These are phyloP conservation scores for Petromus typicus DNA, from an alignment of 2,113 vertebrate species.

Conservation along the genomic window DNA sequence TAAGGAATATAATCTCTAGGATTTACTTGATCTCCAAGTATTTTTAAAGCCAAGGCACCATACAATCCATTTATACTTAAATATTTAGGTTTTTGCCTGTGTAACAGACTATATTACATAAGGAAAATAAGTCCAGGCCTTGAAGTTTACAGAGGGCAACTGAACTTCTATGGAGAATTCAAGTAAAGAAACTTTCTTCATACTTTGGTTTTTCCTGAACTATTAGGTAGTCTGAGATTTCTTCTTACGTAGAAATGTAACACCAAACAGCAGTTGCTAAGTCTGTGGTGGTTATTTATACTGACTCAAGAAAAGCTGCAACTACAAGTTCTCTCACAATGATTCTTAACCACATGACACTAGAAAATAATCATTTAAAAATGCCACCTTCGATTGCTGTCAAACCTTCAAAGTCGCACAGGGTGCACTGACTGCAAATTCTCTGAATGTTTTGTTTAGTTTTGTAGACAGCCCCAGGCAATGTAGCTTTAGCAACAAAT, in stretches of 20 bases:
- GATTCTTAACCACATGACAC: not conserved
- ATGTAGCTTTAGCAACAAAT: not conserved
- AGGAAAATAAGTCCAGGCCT: conserved; percentile 41
- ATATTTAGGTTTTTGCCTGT: not conserved
- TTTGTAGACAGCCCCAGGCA: not conserved
- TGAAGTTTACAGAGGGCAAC: conserved; percentile 1
- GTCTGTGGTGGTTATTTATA: not conserved
- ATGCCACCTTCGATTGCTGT: not conserved
- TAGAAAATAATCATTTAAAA: conserved; percentile 31
- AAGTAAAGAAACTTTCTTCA: not conserved
- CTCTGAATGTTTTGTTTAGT: conserved; percentile 2
- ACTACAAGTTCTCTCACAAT: not conserved
- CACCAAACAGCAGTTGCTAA: not conserved
- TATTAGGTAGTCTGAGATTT: conserved; percentile 20
- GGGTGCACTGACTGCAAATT: not conserved
- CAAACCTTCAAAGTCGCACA: not conserved
- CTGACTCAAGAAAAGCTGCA: not conserved
- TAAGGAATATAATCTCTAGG: not conserved
- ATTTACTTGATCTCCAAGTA: conserved; percentile 35
- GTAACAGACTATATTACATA: conserved; percentile 39
- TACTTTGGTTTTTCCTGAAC: conserved; percentile 16
- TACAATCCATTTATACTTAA: not conserved
- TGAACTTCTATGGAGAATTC: conserved; percentile 1
- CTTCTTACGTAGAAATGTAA: not conserved
- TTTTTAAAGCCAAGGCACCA: conserved; percentile 25